Base-by-base conservation (phyloP, 2,888 invertebrate genomes). In the Meganola albula region DNA sequence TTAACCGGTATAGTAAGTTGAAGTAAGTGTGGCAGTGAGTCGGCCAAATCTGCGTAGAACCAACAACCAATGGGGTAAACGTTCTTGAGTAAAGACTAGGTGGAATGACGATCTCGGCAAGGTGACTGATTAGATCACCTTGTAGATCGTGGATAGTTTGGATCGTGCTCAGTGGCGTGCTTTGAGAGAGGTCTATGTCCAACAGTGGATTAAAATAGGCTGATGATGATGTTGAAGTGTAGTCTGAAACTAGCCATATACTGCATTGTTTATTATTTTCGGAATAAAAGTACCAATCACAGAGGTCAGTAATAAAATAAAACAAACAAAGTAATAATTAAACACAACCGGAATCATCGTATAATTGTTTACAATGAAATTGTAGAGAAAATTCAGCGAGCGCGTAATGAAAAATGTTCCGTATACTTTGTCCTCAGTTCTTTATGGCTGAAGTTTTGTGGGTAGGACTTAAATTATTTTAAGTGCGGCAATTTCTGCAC, bases 351-450 rank as follows among this genome's bases (percentile, higher is more conserved):
- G 74, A 71, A 64, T 62, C 58, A 56, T 63, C 61, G 61, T 71
- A 69, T 74, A 78, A 80, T 75, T 80, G 79, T 79, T 77, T 77
- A 74, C 76, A 59, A 65, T 59, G 53, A 56, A 65, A 68, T 59
- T 55, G 56, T 47, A 46, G 51, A 48, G 51, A 52, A 55, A 61
- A 61, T 65, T 63, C 56, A 55, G 49, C 53, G 52, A 58, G 53
- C 57, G 58, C 57, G 58, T 74, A 76, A 80, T 83, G 83, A 83
- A 83, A 83, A 82, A 82, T 80, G 77, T 71, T 65, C 36, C 63
- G 47, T 58, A 51, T 74, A 73, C 72, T 74, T 72, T 74, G 77
- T 74, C 74, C 67, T 69, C 58, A 36, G 68, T 74, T 63, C 71
- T 79, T 80, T 82, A 80, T 74, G 69, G 66, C 57, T 58, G 59